Percentiles rank a stretch among this genome's conserved stretches.
Evolutionary conservation across 2,797 vertebrate species (phyloP).

Genomic region (Phyllotis vaccarum): DNA sequence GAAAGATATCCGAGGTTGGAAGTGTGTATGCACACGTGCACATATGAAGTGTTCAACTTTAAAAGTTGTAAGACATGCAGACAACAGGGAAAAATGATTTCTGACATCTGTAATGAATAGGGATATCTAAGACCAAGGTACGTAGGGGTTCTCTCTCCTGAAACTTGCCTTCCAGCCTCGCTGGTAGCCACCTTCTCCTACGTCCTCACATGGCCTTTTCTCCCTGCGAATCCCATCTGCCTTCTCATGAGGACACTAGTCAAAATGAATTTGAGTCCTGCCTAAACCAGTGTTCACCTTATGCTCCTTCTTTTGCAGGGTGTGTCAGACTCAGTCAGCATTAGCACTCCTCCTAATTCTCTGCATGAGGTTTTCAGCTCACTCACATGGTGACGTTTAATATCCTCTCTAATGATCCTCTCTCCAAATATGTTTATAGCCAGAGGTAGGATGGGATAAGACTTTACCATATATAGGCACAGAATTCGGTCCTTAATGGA

Average conservation of each 20-base stretch:
- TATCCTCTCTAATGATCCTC: not conserved
- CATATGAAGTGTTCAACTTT: not conserved
- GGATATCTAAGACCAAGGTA: not conserved
- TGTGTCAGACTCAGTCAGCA: not conserved
- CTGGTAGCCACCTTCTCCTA: not conserved
- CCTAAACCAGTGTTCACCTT: not conserved
- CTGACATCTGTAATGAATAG: not conserved
- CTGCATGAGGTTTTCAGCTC: not conserved
- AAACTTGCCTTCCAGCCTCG: not conserved
- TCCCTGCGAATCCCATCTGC: not conserved
- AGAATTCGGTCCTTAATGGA: not conserved
- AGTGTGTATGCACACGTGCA: not conserved
- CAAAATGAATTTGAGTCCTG: not conserved
- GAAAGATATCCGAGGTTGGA: not conserved
- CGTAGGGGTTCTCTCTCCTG: not conserved
- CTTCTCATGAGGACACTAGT: not conserved
- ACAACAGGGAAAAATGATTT: not conserved
- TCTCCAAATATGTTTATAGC: not conserved
- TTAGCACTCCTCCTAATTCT: not conserved
- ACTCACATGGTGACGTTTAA: not conserved
- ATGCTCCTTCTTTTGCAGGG: not conserved
- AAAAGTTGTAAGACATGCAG: not conserved
- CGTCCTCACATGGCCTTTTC: not conserved
- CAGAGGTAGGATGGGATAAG: not conserved
- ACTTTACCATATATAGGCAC: not conserved